Evolutionary conservation across 2,888 invertebrate genomes (phyloP).

Genomic region (Acanthococcus lagerstroemiae): DNA sequence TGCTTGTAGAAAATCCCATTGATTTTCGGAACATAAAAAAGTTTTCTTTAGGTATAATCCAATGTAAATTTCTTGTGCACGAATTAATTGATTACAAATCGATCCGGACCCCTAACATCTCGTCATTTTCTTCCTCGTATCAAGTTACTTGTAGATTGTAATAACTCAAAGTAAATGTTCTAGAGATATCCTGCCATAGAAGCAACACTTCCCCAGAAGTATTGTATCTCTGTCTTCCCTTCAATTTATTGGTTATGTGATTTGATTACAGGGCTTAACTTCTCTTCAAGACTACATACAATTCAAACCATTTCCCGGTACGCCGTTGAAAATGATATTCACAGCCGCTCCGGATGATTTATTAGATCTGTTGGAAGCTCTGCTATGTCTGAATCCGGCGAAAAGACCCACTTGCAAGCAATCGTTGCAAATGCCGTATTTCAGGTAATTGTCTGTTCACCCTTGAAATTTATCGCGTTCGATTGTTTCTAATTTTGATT

Average conservation of each 20-base stretch:
- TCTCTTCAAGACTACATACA: conserved; percentile 82
- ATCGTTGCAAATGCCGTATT: conserved; percentile 81
- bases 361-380: conserved; percentile 62
- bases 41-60: no score
- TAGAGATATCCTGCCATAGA: no score
- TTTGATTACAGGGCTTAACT: conserved; percentile 56
- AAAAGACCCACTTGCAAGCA: conserved; percentile 70
- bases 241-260: no score
- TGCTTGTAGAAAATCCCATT: no score
- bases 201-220: no score
- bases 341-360: conserved; percentile 91
- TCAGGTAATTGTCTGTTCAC: conserved; percentile 46
- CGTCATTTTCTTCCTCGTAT: no score
- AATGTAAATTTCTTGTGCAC: not conserved
- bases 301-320: conserved; percentile 76
- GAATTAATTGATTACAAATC: no score
- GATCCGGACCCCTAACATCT: no score
- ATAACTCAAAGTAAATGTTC: no score
- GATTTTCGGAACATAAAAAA: no score
- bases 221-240: no score
- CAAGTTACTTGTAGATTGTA: no score
- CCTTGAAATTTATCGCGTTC: conserved; percentile 14
- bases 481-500: not conserved
- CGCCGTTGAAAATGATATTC: conserved; percentile 82
- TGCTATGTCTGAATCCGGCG: conserved; percentile 73